A percentile compares a stretch with the other conserved stretches of the same genome.
Conservation (phyloP, 2,113 vertebrate genomes). For the Anoura caudifer region DNA sequence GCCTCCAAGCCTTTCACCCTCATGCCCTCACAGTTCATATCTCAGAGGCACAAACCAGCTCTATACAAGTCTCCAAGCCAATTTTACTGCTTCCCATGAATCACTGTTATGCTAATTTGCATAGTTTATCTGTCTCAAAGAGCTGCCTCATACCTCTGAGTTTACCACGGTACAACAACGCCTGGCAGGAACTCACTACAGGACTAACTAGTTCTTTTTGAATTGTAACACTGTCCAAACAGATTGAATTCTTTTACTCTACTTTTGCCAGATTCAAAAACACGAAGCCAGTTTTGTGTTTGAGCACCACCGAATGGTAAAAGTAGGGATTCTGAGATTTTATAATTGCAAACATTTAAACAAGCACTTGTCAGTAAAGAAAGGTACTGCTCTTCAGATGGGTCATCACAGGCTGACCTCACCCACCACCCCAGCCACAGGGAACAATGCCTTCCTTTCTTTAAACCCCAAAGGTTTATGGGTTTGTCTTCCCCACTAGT, state of each 20-base stretch:
- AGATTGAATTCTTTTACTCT: neutral
- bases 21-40: neutral
- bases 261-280: neutral
- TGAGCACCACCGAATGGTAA: neutral
- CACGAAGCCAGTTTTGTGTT: neutral
- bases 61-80: neutral
- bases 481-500: neutral
- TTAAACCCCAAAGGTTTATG: neutral
- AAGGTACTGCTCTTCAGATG: neutral
- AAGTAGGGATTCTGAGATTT: neutral
- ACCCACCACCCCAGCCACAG: neutral
- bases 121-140: neutral
- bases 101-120: neutral
- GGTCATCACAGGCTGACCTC: neutral
- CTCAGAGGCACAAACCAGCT: neutral
- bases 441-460: neutral
- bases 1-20: neutral
- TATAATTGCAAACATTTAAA: neutral
- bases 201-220: neutral
- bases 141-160: neutral
- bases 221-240: slow-evolving; percentile 4
- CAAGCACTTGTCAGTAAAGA: neutral
- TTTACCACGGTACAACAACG: neutral
- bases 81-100: neutral
- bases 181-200: neutral